Percentiles rank a stretch among this genome's conserved stretches.
Evolutionary conservation across 2,797 vertebrate genomes (phyloP).

Genomic region (Sebastiscus albofasciatus): DNA sequence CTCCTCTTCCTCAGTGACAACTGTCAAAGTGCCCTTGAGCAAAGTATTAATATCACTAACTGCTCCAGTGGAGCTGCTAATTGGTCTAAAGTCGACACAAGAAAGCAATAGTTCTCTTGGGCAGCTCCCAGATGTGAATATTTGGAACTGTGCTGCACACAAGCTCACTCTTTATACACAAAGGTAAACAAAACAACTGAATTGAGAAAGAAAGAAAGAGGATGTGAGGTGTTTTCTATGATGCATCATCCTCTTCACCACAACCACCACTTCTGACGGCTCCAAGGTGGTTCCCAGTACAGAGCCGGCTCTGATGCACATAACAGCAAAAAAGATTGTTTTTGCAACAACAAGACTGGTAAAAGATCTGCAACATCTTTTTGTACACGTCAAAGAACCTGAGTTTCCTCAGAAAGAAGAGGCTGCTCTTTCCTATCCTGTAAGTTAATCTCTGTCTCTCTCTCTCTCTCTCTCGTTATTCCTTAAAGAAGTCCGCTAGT

Average conservation of each 20-base stretch:
- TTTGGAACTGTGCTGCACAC: neutral
- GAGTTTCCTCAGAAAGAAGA: neutral
- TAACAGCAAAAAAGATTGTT: neutral
- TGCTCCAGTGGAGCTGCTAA: slow-evolving; percentile 61
- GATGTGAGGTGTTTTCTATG: neutral
- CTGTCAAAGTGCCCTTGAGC: slow-evolving; percentile 58
- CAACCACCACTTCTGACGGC: neutral
- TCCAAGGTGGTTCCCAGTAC: neutral
- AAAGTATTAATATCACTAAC: slow-evolving; percentile 31
- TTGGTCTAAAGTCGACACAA: slow-evolving; percentile 44
- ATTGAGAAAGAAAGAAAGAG: neutral
- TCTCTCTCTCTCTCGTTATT: neutral
- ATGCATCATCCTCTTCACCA: neutral
- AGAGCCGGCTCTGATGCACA: neutral
- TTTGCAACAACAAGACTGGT: neutral
- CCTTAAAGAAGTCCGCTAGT: neutral
- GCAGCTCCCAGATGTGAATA: slow-evolving; percentile 34
- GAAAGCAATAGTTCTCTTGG: slow-evolving; percentile 37
- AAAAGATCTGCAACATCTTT: neutral
- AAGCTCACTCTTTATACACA: neutral
- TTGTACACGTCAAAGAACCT: neutral
- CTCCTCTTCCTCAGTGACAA: slow-evolving; percentile 17
- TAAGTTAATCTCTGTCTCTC: neutral
- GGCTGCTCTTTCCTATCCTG: neutral
- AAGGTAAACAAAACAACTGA: neutral